Evolutionary conservation across 2,888 invertebrate genomes (phyloP).

Genomic region (Dasysyrphus tricinctus): DNA sequence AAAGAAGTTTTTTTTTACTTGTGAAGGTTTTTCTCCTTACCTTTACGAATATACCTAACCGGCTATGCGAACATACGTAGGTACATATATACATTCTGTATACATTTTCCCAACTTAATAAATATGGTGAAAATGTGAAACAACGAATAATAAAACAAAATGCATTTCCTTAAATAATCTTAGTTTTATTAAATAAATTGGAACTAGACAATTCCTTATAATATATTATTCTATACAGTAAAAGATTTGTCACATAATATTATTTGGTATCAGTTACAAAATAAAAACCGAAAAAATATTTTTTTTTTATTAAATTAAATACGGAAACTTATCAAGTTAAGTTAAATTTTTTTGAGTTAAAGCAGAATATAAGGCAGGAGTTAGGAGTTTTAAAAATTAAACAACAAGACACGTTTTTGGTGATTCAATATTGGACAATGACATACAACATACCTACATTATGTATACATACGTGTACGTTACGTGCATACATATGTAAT

Average conservation of each 20-base stretch:
- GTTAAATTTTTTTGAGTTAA: slow-evolving; percentile 38
- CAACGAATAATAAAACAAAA: background rate
- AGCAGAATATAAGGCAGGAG: slow-evolving; percentile 60
- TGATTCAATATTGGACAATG: slow-evolving; percentile 43
- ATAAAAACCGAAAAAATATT: slow-evolving; percentile 48
- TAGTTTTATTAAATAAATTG: slow-evolving; percentile 58
- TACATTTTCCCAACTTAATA: background rate
- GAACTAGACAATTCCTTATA: slow-evolving; percentile 55
- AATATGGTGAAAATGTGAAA: background rate
- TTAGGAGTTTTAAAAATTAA: slow-evolving; percentile 18
- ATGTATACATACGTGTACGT: too few relatives aligned
- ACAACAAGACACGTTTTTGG: slow-evolving; percentile 61
- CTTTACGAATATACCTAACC: too few relatives aligned
- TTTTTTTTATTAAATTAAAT: background rate
- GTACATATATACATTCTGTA: too few relatives aligned
- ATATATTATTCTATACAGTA: slow-evolving; percentile 43
- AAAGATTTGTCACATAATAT: slow-evolving; percentile 72
- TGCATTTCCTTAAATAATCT: slow-evolving; percentile 19
- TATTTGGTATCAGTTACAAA: slow-evolving; percentile 73
- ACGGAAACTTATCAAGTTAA: slow-evolving; percentile 19
- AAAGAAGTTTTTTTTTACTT: too few relatives aligned
- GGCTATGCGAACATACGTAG: too few relatives aligned
- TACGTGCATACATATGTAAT: background rate
- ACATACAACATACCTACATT: background rate
- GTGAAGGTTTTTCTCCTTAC: too few relatives aligned